Evolutionary conservation across 2,888 invertebrate genomes (phyloP), one percentile per base, ranked within the genome.

Genomic region (Coenonympha arcania): DNA sequence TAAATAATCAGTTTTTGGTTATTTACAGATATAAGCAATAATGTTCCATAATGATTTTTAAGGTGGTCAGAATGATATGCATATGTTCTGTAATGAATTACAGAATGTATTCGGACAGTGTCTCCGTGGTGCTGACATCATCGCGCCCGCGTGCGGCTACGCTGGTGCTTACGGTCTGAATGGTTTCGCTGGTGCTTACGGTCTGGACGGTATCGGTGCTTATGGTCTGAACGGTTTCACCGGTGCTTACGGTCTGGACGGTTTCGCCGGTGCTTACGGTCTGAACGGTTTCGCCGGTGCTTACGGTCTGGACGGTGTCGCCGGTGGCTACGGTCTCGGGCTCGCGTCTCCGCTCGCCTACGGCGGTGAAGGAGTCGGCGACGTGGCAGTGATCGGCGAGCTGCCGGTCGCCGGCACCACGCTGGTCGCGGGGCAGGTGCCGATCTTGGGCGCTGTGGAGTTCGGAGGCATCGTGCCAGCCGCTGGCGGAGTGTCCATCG

Each of bases 401-500:
- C 52, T 72, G 53, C 63, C 61, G 48, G 60, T 64, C 20, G 36
- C 50, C 46, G 61, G 69, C 50, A 61, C 53, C 41, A 66, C 69
- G 33, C 54, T 61, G 40, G 63, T 71, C 1, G 50, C 60, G 3
- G 72, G 71, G 0, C 63, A 64, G 31, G 68, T 71, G 40, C 72
- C 71, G 6, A 62, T 71, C 6, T 49, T 61, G 2, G 71, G 73
- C 5, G 55, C 62, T 0, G 68, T 71, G 4, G 52, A 62, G 50
- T 72, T 69, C 44, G 48, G 54, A 4, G 72, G 72, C 0, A 52
- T 53, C 4, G 52, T 72, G 8, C 63, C 66, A 6, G 65, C 72
- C 15, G 6, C 45, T 33, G 16, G 45, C 22, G 11, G 34, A 36
- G 31, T 45, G 40, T 26, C 49, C 33, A n/a, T 45, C 11, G 18